A percentile compares a stretch with the other conserved stretches of the same genome.
Evolutionary conservation across 2,888 invertebrate species (phyloP).

Genomic region (Cancer borealis): DNA sequence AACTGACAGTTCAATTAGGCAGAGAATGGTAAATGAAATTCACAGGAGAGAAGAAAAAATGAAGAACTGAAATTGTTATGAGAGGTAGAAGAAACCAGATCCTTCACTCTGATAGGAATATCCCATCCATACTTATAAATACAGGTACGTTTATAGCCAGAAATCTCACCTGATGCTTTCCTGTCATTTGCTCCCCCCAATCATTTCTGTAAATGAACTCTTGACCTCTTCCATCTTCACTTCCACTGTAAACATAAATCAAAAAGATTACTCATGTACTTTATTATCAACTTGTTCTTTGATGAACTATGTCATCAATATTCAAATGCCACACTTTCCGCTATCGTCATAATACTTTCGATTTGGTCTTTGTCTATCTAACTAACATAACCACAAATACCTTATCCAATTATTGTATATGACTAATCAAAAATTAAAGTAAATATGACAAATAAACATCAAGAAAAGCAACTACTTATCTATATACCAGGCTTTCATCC

Average conservation of each 20-base stretch:
- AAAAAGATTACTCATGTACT: not conserved
- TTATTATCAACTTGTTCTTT: not conserved
- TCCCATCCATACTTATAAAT: not conserved
- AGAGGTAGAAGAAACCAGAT: not conserved
- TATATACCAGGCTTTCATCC: too few species aligned
- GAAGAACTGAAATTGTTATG: not conserved
- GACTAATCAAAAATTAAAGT: too few species aligned
- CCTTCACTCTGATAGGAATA: not conserved
- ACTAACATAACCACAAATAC: too few species aligned
- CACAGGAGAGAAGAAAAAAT: not conserved
- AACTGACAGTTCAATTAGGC: not conserved
- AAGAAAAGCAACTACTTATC: too few species aligned
- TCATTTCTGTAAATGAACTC: constrained; percentile 60
- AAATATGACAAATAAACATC: too few species aligned
- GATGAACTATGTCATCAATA: not conserved
- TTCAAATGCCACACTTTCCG: too few species aligned
- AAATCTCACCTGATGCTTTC: constrained; percentile 66
- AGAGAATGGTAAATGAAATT: not conserved
- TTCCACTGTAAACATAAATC: not conserved
- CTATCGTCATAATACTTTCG: too few species aligned
- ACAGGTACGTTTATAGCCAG: not conserved
- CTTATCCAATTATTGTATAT: too few species aligned
- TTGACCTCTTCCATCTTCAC: constrained; percentile 67
- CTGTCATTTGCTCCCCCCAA: constrained; percentile 76
- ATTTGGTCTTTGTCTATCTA: too few species aligned